Conservation (phyloP, 35 echinoderm and acorn worm species). For the Holothuria glaberrima region DNA sequence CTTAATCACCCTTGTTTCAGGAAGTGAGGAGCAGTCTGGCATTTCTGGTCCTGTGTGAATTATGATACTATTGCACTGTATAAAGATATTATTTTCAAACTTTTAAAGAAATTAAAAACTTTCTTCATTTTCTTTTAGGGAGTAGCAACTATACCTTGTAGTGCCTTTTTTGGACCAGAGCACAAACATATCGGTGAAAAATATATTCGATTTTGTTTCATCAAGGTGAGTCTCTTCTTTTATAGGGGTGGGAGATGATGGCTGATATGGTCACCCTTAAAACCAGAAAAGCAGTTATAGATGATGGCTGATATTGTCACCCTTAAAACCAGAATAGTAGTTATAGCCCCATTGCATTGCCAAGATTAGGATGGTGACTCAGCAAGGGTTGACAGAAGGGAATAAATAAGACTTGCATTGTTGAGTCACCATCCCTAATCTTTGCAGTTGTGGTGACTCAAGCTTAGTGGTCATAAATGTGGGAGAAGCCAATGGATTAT, state of each 20-base stretch:
- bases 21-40: no score
- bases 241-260: not conserved
- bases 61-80: no score
- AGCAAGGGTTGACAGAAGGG: not conserved
- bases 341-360: not conserved
- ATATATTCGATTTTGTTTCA: slow-evolving; percentile 95
- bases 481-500: no score
- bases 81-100: no score
- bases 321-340: not conserved
- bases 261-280: not conserved
- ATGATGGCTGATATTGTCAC: not conserved
- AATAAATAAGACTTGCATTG: no score
- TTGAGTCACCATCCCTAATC: no score
- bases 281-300: not conserved
- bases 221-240: slow-evolving; percentile 78
- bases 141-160: slow-evolving; percentile 91
- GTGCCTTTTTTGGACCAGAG: slow-evolving; percentile 89
- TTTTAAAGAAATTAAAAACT: no score
- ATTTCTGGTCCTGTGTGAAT: no score
- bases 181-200: slow-evolving; percentile 88
- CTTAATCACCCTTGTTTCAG: no score
- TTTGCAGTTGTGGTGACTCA: no score
- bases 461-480: no score
- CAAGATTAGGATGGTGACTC: not conserved
- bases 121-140: slow-evolving; percentile 50